Conservation (phyloP, 2,888 invertebrate genomes). For the Rhogogaster chlorosoma region DNA sequence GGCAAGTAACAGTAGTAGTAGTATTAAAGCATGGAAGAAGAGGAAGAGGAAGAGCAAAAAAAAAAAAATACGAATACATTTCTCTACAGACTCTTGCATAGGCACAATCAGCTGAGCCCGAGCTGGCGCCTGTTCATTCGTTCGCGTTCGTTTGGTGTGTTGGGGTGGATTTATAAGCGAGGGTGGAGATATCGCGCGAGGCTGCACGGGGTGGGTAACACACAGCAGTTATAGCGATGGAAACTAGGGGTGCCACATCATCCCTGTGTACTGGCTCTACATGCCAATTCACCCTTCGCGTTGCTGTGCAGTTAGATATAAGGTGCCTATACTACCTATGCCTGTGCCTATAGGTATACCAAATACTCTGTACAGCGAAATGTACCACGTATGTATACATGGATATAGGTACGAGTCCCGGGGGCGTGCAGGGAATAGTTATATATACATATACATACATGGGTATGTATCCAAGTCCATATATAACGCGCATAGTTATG, state of each 20-base stretch:
- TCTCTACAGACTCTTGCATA: conserved; percentile 20
- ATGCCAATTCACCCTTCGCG: conserved; percentile 29
- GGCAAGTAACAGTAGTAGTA: background rate
- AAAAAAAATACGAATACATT: background rate
- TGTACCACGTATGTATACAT: background rate
- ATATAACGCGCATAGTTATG: conserved; percentile 13
- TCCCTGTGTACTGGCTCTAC: background rate
- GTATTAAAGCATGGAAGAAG: background rate
- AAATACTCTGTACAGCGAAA: background rate
- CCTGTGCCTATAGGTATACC: background rate
- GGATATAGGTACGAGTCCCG: background rate
- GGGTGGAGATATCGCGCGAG: conserved; percentile 33
- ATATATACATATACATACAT: background rate
- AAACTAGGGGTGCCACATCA: conserved; percentile 21
- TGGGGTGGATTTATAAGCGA: conserved; percentile 31
- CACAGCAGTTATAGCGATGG: background rate
- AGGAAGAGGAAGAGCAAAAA: background rate
- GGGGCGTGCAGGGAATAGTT: background rate
- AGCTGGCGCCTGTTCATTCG: background rate
- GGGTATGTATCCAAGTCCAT: background rate
- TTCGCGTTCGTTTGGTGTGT: background rate
- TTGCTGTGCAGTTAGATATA: background rate
- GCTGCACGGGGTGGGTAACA: background rate
- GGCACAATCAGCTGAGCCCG: background rate
- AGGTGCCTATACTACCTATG: background rate